Evolutionary conservation across 2,113 vertebrate genomes (phyloP), one percentile per base, ranked within the genome.

Genomic region (Larimichthys crocea): DNA sequence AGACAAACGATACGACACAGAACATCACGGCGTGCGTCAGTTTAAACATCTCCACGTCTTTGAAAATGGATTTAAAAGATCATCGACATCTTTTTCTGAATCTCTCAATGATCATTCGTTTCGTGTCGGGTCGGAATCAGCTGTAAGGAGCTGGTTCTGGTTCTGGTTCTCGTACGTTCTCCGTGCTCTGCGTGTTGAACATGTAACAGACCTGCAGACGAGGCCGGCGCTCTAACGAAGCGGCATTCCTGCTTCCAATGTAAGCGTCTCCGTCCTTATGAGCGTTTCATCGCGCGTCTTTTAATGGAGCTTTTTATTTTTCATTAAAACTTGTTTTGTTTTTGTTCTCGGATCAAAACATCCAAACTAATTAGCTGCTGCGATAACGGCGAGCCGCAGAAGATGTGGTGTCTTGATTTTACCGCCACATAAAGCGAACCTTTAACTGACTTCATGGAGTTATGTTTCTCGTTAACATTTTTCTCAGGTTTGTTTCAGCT

Each of bases 401-500:
- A 79, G 80, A 89, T 68, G 83, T 59, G 48, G 40, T 65, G 67
- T 65, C 89, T 79, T 83, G 67, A 76, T 86, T 90, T 89, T 61
- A 79, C 64, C 70, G 48, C 24, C 81, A 12, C 10, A 52, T 85
- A 76, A 83, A 85, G 0, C 19, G 22, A 74, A 48, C 53, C 63
- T 67, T 80, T 63, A 80, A 76, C 52, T 5, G 2, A 60, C 46
- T 91, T 91, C 86, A 83, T 85, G 50, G 79, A 86, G 31, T 89
- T 84, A 65, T 87, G 88, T 57, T 91, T 86, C 88, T 91, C 46
- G 84, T 93, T 90, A 93, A 90, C 76, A 62, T 77, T 82, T 86
- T 67, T 84, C 87, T 81, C 79, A 77, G 74, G 63, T 87, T 80
- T 50, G 89, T 86, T 62, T 79, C 63, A n/a, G 11, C 35, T 89